phyloP scores from a whole-genome alignment of 2,888 invertebrate genomes.

The Brenthis hecate region DNA sequence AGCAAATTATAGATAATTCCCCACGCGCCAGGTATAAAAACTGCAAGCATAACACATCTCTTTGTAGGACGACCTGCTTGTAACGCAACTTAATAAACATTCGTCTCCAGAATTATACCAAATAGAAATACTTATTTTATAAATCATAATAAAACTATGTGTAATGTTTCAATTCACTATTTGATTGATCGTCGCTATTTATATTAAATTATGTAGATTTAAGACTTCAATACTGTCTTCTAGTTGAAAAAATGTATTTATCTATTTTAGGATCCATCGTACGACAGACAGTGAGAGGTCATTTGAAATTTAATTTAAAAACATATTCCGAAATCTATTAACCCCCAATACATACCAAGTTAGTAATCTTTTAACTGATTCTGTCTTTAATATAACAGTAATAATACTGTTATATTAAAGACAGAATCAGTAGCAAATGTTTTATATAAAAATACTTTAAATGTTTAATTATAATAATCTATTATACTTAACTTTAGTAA shows the following conservation, averaged over 20 bases:
- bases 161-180: not conserved
- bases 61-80: slow-evolving; percentile 18
- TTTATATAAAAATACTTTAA: slow-evolving; percentile 49
- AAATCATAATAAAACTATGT: slow-evolving; percentile 8
- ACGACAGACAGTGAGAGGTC: no score
- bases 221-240: slow-evolving; percentile 2
- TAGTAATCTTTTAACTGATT: no score
- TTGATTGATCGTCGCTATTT: not conserved
- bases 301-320: no score
- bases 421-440: slow-evolving; percentile 13
- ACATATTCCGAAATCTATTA: no score
- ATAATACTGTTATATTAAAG: no score
- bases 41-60: not conserved
- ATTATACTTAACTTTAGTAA: slow-evolving; percentile 42
- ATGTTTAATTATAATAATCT: not conserved
- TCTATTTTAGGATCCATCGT: no score
- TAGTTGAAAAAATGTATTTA: not conserved
- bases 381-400: no score
- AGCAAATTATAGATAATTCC: not conserved
- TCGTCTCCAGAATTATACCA: not conserved
- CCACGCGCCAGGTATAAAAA: not conserved
- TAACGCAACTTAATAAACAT: not conserved
- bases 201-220: no score
- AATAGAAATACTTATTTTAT: not conserved
- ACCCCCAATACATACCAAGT: no score